Percentiles rank a stretch among this genome's conserved stretches.
Conservation (phyloP, 2,888 invertebrate genomes). For the Drosophila hamatofila region DNA sequence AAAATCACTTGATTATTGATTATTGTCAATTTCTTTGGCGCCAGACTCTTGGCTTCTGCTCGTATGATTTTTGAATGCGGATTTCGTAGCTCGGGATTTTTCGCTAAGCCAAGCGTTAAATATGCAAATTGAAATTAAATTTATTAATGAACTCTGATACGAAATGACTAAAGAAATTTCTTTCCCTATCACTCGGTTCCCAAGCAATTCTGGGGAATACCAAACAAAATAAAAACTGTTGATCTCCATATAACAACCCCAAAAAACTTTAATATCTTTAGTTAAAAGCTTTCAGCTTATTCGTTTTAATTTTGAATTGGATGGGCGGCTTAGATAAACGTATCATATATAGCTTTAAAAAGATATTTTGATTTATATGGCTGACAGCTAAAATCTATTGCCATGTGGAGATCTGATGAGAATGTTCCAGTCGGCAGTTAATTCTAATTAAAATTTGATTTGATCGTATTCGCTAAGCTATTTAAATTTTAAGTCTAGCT, state of each 20-base stretch:
- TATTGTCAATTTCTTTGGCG: slow-evolving; percentile 78
- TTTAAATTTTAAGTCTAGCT: not conserved
- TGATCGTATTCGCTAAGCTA: not conserved
- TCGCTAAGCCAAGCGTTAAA: slow-evolving; percentile 54
- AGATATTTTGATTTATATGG: not conserved
- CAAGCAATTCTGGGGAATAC: slow-evolving; percentile 63
- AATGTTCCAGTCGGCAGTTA: not conserved
- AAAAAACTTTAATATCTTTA: not conserved
- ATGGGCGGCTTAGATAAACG: not conserved
- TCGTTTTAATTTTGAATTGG: not conserved
- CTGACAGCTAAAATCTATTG: not conserved
- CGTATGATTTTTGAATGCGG: slow-evolving; percentile 51
- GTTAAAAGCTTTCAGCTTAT: not conserved
- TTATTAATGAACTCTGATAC: slow-evolving; percentile 55
- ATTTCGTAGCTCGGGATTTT: slow-evolving; percentile 62
- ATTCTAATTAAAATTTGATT: not conserved
- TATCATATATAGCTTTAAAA: not conserved
- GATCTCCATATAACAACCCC: slow-evolving; percentile 1
- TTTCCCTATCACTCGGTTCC: slow-evolving; percentile 37
- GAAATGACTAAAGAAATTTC: slow-evolving; percentile 59
- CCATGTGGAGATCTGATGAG: not conserved
- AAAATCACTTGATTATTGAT: slow-evolving; percentile 73
- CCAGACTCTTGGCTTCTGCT: slow-evolving; percentile 59
- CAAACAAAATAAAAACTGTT: slow-evolving; percentile 21
- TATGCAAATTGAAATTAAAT: slow-evolving; percentile 68